Percentiles rank a stretch among this genome's conserved stretches.
These are phyloP conservation scores for Theristicus caerulescens DNA, from an alignment of 2,113 vertebrate genomes.

Conservation along the genomic window DNA sequence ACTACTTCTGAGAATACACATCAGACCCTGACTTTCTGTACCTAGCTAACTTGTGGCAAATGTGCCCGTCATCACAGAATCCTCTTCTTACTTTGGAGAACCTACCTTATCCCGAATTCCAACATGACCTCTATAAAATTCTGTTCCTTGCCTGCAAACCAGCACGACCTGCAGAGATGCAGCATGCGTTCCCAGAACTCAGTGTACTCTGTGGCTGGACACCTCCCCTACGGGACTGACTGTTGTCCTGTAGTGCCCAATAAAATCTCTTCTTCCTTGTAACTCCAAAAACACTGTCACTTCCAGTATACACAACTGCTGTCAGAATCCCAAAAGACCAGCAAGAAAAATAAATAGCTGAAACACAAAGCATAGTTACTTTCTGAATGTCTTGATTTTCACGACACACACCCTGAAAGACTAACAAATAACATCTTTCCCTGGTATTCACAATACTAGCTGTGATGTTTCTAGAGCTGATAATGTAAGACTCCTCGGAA, in stretches of 20 bases:
- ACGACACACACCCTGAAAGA: background rate
- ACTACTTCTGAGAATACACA: background rate
- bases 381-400: background rate
- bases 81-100: background rate
- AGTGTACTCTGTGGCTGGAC: background rate
- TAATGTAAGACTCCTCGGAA: background rate
- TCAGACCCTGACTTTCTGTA: background rate
- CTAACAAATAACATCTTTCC: background rate
- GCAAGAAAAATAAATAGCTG: conserved; percentile 26
- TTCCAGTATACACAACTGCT: conserved; percentile 35
- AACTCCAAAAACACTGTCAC: conserved; percentile 12
- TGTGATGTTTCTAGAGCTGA: background rate
- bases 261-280: background rate
- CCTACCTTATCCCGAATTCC: background rate
- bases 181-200: background rate
- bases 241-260: background rate
- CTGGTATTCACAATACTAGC: background rate
- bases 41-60: background rate
- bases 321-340: background rate
- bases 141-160: background rate
- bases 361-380: background rate
- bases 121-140: background rate
- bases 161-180: background rate
- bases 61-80: background rate
- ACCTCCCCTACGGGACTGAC: background rate